Evolutionary conservation across 2,888 invertebrate species (phyloP).

Genomic region (Tetranychus piercei): DNA sequence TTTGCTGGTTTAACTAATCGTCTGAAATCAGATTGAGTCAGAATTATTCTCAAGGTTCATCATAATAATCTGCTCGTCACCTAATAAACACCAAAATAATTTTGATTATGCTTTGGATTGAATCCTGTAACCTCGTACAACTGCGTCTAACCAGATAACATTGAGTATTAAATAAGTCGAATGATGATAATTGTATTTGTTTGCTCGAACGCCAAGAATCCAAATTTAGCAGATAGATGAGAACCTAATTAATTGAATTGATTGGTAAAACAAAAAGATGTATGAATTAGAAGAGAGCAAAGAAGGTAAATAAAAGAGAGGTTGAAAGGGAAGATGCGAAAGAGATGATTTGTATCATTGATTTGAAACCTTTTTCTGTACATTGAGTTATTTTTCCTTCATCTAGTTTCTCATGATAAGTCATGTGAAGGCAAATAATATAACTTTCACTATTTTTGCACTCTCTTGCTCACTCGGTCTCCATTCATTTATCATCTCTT

Average conservation of each 20-base stretch:
- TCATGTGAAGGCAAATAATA: background rate
- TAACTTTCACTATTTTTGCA: background rate
- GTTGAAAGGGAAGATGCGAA: background rate
- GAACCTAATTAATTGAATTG: background rate
- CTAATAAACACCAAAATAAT: too few species aligned
- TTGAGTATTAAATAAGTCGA: too few species aligned
- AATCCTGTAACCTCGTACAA: too few species aligned
- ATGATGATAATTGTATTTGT: too few species aligned
- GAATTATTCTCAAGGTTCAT: too few species aligned
- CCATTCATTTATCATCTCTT: background rate
- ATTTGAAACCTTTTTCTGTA: background rate
- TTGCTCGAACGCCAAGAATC: too few species aligned
- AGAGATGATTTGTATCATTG: conserved; percentile 1
- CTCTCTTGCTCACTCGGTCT: background rate
- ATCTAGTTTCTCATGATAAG: background rate
- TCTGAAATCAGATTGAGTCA: too few species aligned
- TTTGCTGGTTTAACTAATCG: too few species aligned
- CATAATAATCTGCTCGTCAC: too few species aligned
- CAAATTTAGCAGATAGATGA: background rate
- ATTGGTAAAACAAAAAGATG: background rate
- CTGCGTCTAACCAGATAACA: too few species aligned
- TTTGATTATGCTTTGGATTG: too few species aligned
- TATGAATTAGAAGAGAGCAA: background rate
- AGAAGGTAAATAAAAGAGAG: background rate
- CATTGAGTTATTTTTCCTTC: background rate